A percentile compares a stretch with the other conserved stretches of the same genome.
phyloP scores from a whole-genome alignment of 2,797 vertebrate genomes.

The Amblyraja radiata region DNA sequence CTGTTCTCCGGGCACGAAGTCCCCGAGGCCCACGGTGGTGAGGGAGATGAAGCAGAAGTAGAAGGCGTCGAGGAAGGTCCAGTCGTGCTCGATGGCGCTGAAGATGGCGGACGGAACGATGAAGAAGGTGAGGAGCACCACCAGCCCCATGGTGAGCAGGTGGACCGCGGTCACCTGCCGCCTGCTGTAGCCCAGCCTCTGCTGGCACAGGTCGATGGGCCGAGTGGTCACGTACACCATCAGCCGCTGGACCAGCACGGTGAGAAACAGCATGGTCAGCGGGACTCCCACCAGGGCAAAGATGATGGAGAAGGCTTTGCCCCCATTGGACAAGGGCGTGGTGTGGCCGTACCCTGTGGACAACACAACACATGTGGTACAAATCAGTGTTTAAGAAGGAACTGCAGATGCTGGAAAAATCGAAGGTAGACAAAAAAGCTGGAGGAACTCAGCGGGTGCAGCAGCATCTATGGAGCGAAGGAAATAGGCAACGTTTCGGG shows the following conservation, averaged over 20 bases:
- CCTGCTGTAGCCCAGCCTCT: constrained; percentile 52
- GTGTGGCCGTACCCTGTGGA: constrained; percentile 76
- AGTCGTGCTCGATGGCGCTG: constrained; percentile 59
- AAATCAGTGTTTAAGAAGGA: too few relatives aligned
- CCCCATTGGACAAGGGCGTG: constrained; percentile 69
- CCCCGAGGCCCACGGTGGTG: constrained; percentile 82
- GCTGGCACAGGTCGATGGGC: constrained; percentile 58
- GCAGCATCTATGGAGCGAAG: too few relatives aligned
- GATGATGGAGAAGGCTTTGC: constrained; percentile 77
- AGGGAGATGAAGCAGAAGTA: constrained; percentile 90
- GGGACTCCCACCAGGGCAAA: constrained; percentile 78
- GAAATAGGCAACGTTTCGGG: too few relatives aligned
- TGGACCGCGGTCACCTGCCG: constrained; percentile 58
- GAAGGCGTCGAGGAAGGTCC: constrained; percentile 77
- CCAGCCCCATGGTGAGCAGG: constrained; percentile 56
- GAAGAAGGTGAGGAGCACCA: constrained; percentile 63
- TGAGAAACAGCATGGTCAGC: constrained; percentile 80
- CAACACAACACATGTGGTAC: too few relatives aligned
- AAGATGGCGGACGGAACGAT: constrained; percentile 68
- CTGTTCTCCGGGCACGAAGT: constrained; percentile 71
- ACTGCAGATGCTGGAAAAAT: too few relatives aligned
- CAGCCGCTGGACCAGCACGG: constrained; percentile 70
- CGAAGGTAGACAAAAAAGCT: too few relatives aligned
- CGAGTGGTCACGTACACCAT: constrained; percentile 60
- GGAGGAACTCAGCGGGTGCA: too few relatives aligned